Conservation (phyloP, 2,888 invertebrate genomes). For the Cataglyphis cursor region DNA sequence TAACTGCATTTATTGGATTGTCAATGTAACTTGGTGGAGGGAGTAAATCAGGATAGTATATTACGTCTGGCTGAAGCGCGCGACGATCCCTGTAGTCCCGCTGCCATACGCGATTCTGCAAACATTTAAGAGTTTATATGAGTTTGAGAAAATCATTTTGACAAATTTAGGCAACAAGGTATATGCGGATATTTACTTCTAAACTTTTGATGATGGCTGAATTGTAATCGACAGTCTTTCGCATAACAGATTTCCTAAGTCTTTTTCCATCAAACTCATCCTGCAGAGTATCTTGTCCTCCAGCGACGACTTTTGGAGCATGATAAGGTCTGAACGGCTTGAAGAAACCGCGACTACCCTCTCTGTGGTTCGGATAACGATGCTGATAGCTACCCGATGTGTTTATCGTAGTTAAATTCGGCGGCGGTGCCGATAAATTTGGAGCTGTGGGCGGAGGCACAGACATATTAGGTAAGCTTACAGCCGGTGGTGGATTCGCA, state of each 20-base stretch:
- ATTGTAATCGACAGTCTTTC: slow-evolving; percentile 99
- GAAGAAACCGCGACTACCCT: slow-evolving; percentile 85
- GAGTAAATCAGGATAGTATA: slow-evolving; percentile 97
- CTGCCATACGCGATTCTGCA: slow-evolving; percentile 97
- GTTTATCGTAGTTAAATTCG: slow-evolving; percentile 84
- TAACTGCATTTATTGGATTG: slow-evolving; percentile 98
- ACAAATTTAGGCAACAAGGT: background rate
- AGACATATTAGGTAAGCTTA: slow-evolving; percentile 87
- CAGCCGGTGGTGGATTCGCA: slow-evolving; percentile 82
- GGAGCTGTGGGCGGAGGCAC: slow-evolving; percentile 85
- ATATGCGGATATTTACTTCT: slow-evolving; percentile 89
- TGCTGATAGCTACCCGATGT: slow-evolving; percentile 83
- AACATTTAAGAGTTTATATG: slow-evolving; percentile 48
- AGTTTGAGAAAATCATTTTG: background rate
- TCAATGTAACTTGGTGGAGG: slow-evolving; percentile 98
- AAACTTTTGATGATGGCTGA: slow-evolving; percentile 96
- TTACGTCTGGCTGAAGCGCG: slow-evolving; percentile 97
- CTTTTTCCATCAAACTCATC: slow-evolving; percentile 98
- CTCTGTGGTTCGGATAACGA: slow-evolving; percentile 83
- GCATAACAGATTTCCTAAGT: slow-evolving; percentile 97
- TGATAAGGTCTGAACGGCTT: slow-evolving; percentile 87
- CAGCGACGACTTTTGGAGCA: slow-evolving; percentile 84
- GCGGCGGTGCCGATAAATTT: slow-evolving; percentile 86
- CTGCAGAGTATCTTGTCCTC: slow-evolving; percentile 87
- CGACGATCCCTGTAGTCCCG: slow-evolving; percentile 96